These are phyloP conservation scores for Drosophila paramelanica DNA, from an alignment of 2,888 invertebrate genomes.

Conservation along the genomic window DNA sequence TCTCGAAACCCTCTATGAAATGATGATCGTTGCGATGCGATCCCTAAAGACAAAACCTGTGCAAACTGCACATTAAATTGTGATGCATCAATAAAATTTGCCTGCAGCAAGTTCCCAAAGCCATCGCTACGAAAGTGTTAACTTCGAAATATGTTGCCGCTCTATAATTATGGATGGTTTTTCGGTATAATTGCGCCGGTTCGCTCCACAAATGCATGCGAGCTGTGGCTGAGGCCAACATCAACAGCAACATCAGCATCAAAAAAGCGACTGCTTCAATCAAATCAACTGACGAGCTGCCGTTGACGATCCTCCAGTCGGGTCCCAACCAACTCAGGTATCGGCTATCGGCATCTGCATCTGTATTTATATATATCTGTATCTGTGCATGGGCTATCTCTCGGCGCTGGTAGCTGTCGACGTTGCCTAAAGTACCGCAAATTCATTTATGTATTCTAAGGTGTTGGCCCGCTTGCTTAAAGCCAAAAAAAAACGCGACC, in stretches of 20 bases:
- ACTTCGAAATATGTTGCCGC: conserved; percentile 84
- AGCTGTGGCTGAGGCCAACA: conserved; percentile 39
- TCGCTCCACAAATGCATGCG: conserved; percentile 17
- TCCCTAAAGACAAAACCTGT: conserved; percentile 43
- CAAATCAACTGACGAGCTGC: conserved; percentile 73
- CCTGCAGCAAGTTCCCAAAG: conserved; percentile 80
- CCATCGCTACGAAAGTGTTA: conserved; percentile 84
- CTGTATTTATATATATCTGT: conserved; percentile 36
- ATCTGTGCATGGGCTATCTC: conserved; percentile 33
- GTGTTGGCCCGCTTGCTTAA: conserved; percentile 67
- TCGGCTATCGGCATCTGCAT: conserved; percentile 42
- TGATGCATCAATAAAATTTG: conserved; percentile 81
- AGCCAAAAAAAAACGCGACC: conserved; percentile 38
- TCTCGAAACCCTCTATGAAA: conserved; percentile 46
- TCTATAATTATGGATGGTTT: conserved; percentile 84
- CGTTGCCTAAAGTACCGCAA: conserved; percentile 72
- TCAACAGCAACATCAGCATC: conserved; percentile 9
- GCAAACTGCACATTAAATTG: conserved; percentile 76
- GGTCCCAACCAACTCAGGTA: conserved; percentile 5
- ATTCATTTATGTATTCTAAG: conserved; percentile 77
- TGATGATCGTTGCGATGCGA: conserved; percentile 60
- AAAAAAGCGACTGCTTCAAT: conserved; percentile 66
- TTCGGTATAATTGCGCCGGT: conserved; percentile 82
- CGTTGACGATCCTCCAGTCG: conserved; percentile 55
- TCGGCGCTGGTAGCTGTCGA: conserved; percentile 63